Evolutionary conservation across 2,888 invertebrate species (phyloP).

Genomic region (Penaeus monodon): DNA sequence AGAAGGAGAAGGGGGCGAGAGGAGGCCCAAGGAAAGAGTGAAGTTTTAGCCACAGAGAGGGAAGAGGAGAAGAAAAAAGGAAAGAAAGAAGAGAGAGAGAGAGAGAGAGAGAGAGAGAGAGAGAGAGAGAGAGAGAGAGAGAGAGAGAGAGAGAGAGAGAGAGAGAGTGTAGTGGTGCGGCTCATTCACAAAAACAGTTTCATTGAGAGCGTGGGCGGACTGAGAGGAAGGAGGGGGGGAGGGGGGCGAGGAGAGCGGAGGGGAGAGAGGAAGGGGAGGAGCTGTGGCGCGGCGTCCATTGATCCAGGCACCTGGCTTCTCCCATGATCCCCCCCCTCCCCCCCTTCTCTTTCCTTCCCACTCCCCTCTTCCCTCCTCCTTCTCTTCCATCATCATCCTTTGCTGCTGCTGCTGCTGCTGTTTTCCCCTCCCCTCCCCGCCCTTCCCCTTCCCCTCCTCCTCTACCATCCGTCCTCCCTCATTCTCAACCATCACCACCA

Average conservation of each 20-base stretch:
- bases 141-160: background rate
- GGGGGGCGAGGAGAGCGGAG: background rate
- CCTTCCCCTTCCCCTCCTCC: no score
- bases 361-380: no score
- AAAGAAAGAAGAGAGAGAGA: background rate
- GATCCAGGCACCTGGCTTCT: background rate
- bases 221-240: background rate
- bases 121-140: background rate
- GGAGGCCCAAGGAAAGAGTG: no score
- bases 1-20: no score
- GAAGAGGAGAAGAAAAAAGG: background rate
- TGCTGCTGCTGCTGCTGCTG: no score
- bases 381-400: no score
- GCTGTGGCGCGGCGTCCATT: no score
- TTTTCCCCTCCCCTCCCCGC: no score
- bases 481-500: no score
- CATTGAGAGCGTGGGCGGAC: background rate
- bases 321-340: background rate
- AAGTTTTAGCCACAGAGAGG: background rate
- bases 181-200: background rate
- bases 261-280: background rate
- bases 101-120: constrained; percentile 13
- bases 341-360: no score
- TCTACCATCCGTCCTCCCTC: no score
- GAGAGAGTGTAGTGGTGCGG: background rate